Base-by-base conservation (phyloP, 2,797 vertebrate species). In the Sebastes paucispinis region DNA sequence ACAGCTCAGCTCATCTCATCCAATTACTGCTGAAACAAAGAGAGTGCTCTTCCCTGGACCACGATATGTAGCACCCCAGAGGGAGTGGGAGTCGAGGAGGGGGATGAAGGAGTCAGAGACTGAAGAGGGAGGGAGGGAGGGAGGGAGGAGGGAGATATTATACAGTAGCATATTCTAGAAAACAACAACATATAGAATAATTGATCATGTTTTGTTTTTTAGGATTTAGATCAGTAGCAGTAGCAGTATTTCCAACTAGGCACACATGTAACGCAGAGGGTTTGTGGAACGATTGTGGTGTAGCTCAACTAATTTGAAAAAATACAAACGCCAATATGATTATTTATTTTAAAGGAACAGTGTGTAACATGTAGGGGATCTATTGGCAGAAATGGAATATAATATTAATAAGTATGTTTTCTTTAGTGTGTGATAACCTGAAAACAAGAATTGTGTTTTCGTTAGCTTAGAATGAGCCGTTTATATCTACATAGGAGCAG, bases 21-120 rank as follows among this genome's bases (percentile, higher is more conserved):
- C 92, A 94, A 94, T 95, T 95, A 94, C 91, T 76, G 80, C 74
- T 81, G 89, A 93, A 92, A 93, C 90, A 93, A 94, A 93, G 90
- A 91, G 84, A 85, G 81, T n/a, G 81, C 91, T 88, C 87, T 90
- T 87, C 82, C 79, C 81, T 9, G 29, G 82, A 83, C 89, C 80
- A 79, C 22, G 58, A 91, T 90, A 77, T 91, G 89, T 80, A 88
- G 89, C 79, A 70, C 79, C 87, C 81, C 82, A 69, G 86, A 80
- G 87, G 80, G 84, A 87, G 85, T 27, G 67, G 47, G 69, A 84
- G 77, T 72, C 16, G 60, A 72, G 72, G 74, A 82, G 74, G 69
- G 52, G 39, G 27, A 39, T 22, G 80, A 75, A 77, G 73, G 79
- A 86, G 79, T 68, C 58, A 67, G 25, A 73, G 55, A 69, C 60